These are phyloP conservation scores for Chironomus riparius DNA, from an alignment of 2,888 invertebrate genomes.

Conservation along the genomic window DNA sequence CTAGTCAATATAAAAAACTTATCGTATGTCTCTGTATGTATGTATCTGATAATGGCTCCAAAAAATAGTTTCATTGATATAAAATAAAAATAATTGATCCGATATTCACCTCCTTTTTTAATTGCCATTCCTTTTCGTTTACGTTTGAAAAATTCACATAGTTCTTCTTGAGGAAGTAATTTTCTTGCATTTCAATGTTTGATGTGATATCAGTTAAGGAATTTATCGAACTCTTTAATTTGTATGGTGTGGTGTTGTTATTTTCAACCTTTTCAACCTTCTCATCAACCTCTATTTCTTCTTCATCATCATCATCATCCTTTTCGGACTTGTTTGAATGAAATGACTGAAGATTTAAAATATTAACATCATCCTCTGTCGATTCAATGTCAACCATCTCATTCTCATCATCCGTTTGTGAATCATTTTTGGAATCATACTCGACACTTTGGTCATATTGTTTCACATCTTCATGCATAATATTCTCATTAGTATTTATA, in stretches of 20 bases:
- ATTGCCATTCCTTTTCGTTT: neutral
- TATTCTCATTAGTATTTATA: too few relatives aligned
- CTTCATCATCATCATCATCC: neutral
- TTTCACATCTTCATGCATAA: neutral
- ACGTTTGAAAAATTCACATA: too few relatives aligned
- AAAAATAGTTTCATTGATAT: too few relatives aligned
- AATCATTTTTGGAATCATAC: slow-evolving; percentile 8
- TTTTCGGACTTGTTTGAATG: neutral
- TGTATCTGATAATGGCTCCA: too few relatives aligned
- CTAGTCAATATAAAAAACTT: too few relatives aligned
- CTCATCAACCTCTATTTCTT: slow-evolving; percentile 14
- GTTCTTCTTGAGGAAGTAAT: neutral
- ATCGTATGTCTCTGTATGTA: too few relatives aligned
- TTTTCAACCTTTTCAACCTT: neutral
- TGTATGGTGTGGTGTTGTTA: slow-evolving; percentile 19
- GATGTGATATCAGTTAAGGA: slow-evolving; percentile 1
- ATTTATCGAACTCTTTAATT: slow-evolving; percentile 10
- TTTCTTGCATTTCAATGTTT: neutral
- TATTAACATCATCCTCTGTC: slow-evolving; percentile 59
- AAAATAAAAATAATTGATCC: neutral
- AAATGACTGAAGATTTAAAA: slow-evolving; percentile 28
- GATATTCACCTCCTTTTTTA: neutral
- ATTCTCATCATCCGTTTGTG: slow-evolving; percentile 57
- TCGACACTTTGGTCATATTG: neutral
- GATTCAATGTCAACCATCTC: slow-evolving; percentile 82